Evolutionary conservation across 2,113 vertebrate species (phyloP).

Genomic region (Ploceus nigricollis): DNA sequence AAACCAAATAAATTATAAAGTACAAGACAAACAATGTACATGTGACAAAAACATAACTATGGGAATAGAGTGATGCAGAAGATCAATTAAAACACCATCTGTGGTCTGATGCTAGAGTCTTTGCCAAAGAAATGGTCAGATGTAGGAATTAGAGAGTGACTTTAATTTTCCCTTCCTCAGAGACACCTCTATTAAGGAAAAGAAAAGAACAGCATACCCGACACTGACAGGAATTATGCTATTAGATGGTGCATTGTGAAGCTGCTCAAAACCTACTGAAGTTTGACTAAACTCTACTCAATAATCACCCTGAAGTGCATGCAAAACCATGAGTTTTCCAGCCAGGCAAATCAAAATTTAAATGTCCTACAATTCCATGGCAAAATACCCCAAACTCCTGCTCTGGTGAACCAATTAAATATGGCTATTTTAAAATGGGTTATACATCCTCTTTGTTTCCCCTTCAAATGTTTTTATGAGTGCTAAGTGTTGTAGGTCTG

Average conservation of each 20-base stretch:
- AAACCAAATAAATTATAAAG: neutral
- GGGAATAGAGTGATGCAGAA: neutral
- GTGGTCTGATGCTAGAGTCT: neutral
- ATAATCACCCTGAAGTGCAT: neutral
- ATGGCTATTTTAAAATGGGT: neutral
- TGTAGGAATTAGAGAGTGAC: neutral
- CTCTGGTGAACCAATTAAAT: neutral
- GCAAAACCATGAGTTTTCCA: neutral
- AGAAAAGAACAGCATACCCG: neutral
- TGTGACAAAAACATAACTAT: neutral
- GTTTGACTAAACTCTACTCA: neutral
- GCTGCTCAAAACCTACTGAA: neutral
- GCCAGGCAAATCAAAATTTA: neutral
- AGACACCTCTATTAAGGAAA: neutral
- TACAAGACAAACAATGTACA: neutral
- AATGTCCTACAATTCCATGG: neutral
- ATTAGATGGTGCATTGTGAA: neutral
- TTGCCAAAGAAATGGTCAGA: neutral
- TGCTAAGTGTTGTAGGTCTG: neutral
- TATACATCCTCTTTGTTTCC: accelerated
- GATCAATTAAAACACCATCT: neutral
- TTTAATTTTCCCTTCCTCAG: neutral
- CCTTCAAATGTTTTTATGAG: neutral
- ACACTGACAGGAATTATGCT: neutral
- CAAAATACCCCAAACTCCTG: neutral